Base-by-base conservation (phyloP, 30 jellyfish, hydroid and myxozoan species). In the Chrysaora quinquecirrha region DNA sequence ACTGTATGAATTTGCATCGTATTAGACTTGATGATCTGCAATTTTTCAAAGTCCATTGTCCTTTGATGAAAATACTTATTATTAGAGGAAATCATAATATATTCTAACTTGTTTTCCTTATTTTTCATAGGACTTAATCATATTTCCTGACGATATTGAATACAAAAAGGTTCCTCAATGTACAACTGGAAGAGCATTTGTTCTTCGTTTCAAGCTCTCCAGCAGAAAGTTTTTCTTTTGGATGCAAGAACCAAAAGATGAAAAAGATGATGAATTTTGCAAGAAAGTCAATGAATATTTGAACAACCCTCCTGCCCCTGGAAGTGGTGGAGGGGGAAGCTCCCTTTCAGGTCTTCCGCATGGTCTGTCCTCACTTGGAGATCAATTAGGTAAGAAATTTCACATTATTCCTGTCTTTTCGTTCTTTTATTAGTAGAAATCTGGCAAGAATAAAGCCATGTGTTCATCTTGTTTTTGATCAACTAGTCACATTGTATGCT, bases 221-320 rank as follows among this genome's bases (percentile, higher is more conserved):
- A 87, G 87, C 34, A 67, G 97, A 48, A 93, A 93, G 52, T 93
- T 87, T 78, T 93, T 93, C 35, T 93, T 93, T 60, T 93, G 98
- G 98, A 93, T 93, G 97, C 98, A 93, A 93, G 98, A 93, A 69
- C 98, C 98, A 4, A 93, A 93, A 77, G 92, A 74, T 73, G 97
- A 87, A 75, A 93, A 93, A 24, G 98, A 93, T 48, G 96, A 87
- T 20, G 98, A 93, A 34, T 48, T 43, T 47, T 93, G 97, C 87
- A 87, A 87, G 93, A 87, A 93, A 72, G 90, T 93, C 72, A 87
- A 93, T 63, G 97, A 87, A 30, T 60, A 74, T 34, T 60, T 93
- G 64, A 93, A 93, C 61, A 93, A 93, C 83, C 98, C 98, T 3
- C 98, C 98, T 12, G 90, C 97, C 3, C 96, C 98, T 29, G 97